Base-by-base conservation (phyloP, 2,888 invertebrate species). In the Cephus runcator region DNA sequence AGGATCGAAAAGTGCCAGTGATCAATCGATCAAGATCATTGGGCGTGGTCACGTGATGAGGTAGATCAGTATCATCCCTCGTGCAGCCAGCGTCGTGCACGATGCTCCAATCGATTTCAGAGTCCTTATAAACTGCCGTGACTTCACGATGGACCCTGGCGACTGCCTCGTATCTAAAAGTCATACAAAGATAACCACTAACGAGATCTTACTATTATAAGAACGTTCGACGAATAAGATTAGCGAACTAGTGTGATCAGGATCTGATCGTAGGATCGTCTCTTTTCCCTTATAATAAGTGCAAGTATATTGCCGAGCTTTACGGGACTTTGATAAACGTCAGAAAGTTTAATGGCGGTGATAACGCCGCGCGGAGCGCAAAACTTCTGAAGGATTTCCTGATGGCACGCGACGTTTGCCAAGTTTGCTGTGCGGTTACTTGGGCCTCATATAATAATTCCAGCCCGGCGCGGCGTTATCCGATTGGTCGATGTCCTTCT, bases 81-180 rank as follows among this genome's bases (percentile, higher is more conserved):
- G 98, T 98, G 89, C 97, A 97, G 4, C 98, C 98, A 68, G 96
- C 97, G 85, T 97, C 96, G 88, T 96, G 97, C 12, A 98, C 93
- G 79, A 96, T 92, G 88, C 94, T 93, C 96, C 96, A 97, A 88
- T 97, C 96, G 69, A 97, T 94, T 73, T 94, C 93, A 33, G 94
- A 93, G 23, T 94, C 94, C 4, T 93, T 90, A 85, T 95, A 95
- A 79, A 76, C 85, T 76, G 76, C 85, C 30, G 79, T 87, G 69
- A 90, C 76, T 80, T 89, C 88, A 23, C 82, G 82, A 79, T 82
- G 85, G 40, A 91, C 87, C 2, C 83, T 78, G 31, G 85, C 77
- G 15, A 88, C 89, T 0, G 83, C 82, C 40, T 91, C 89, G 77
- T 86, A 91, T 75, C 90, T 90, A 81, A 31, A 84, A 86, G 9